A percentile compares a stretch with the other conserved stretches of the same genome.
These are phyloP conservation scores for Taurulus bubalis DNA, from an alignment of 2,113 vertebrate genomes.

Conservation along the genomic window DNA sequence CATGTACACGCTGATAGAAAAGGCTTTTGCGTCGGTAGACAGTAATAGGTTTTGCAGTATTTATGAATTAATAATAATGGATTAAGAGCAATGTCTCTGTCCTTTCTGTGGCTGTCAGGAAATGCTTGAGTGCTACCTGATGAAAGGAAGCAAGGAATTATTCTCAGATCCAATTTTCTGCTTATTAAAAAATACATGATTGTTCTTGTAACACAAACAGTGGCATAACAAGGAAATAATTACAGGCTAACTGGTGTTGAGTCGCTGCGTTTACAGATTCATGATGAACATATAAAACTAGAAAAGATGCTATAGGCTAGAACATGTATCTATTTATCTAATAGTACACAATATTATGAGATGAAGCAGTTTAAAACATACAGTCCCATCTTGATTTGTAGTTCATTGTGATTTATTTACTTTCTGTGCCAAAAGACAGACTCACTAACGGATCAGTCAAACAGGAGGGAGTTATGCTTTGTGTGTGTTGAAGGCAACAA, in stretches of 20 bases:
- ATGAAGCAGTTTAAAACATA: background rate
- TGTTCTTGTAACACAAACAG: background rate
- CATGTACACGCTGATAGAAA: background rate
- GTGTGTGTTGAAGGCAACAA: background rate
- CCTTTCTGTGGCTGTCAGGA: background rate
- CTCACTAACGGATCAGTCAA: background rate
- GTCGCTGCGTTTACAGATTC: background rate
- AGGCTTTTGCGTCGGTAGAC: background rate
- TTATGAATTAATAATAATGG: background rate
- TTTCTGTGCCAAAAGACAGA: background rate
- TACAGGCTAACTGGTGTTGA: background rate
- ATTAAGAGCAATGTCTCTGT: background rate
- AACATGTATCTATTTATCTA: too few species aligned
- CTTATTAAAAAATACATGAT: background rate
- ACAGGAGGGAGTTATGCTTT: background rate
- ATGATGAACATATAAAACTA: background rate
- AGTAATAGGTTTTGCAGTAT: constrained; percentile 11
- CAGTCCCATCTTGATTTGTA: background rate
- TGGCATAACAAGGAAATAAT: background rate
- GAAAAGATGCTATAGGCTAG: background rate
- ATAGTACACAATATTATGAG: background rate
- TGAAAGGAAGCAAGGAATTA: background rate
- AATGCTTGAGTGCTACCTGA: background rate
- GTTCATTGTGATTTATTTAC: background rate
- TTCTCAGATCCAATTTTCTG: background rate